Evolutionary conservation across 2,113 vertebrate genomes (phyloP).

Genomic region (Canis aureus): DNA sequence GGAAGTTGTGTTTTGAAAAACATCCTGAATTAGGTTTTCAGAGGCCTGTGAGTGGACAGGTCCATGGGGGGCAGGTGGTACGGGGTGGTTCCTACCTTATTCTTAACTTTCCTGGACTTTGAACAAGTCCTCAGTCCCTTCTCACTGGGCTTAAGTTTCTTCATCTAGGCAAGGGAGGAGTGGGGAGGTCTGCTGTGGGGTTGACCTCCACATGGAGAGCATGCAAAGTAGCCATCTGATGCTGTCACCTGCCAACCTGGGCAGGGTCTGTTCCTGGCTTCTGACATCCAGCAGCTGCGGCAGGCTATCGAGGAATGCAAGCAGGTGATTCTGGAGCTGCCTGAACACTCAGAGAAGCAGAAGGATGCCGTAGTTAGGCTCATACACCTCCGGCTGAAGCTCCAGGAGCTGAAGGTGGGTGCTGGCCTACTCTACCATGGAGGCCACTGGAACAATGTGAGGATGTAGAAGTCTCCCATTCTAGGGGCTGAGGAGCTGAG

Average conservation of each 20-base stretch:
- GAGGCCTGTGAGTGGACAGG: background rate
- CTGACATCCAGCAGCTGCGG: constrained; percentile 94
- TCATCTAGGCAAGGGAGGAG: background rate
- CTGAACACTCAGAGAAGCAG: constrained; percentile 96
- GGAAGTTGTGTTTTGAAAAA: background rate
- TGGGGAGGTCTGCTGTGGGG: background rate
- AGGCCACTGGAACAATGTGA: accelerated
- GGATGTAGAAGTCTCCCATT: background rate
- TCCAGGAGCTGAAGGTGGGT: constrained; percentile 96
- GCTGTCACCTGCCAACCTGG: background rate
- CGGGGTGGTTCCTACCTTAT: no score
- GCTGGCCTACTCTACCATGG: accelerated
- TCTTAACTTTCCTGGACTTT: background rate
- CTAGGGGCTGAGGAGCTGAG: background rate
- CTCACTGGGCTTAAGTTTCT: background rate
- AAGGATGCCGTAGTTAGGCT: constrained; percentile 97
- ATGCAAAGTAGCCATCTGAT: background rate
- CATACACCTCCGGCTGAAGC: constrained; percentile 97
- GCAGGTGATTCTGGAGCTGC: constrained; percentile 94
- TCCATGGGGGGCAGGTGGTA: background rate
- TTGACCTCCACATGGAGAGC: accelerated
- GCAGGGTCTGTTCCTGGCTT: constrained; percentile 94
- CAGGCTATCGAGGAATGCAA: constrained; percentile 97
- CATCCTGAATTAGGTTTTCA: background rate
- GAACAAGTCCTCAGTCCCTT: background rate